Conservation (phyloP, 1,140 invertebrate species). For the Danaus melanippus region DNA sequence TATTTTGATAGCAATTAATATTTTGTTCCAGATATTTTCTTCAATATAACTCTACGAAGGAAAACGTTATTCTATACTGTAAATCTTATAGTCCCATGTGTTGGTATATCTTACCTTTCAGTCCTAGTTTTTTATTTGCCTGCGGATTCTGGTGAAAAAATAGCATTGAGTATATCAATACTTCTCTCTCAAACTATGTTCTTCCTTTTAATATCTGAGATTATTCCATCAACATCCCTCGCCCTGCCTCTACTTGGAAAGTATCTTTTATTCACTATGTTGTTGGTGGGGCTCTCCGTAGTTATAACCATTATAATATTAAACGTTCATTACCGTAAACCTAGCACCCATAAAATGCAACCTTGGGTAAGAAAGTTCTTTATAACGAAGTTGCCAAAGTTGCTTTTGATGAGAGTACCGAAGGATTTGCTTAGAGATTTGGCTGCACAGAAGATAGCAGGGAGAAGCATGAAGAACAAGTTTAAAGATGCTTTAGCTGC, state of each 20-base stretch:
- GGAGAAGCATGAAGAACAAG: slow-evolving; percentile 74
- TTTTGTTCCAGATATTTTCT: slow-evolving; percentile 89
- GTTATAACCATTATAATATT: slow-evolving; percentile 97
- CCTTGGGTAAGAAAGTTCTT: slow-evolving; percentile 93
- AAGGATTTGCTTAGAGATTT: slow-evolving; percentile 85
- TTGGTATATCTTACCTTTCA: slow-evolving; percentile 93
- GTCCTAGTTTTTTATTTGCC: slow-evolving; percentile 98
- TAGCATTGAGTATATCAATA: slow-evolving; percentile 98
- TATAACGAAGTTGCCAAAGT: slow-evolving; percentile 86
- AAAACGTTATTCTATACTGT: slow-evolving; percentile 98
- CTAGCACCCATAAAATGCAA: slow-evolving; percentile 97
- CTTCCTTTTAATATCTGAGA: slow-evolving; percentile 97
- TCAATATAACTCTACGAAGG: slow-evolving; percentile 95
- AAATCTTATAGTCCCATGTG: slow-evolving; percentile 94
- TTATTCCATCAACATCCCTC: slow-evolving; percentile 98
- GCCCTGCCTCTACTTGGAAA: slow-evolving; percentile 97
- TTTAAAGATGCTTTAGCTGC: slow-evolving; percentile 77
- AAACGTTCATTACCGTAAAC: slow-evolving; percentile 99
- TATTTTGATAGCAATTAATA: not conserved
- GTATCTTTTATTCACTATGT: slow-evolving; percentile 99
- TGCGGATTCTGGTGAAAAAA: slow-evolving; percentile 98
- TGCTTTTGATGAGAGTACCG: slow-evolving; percentile 89
- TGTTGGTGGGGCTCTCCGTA: slow-evolving; percentile 96
- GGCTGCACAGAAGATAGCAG: slow-evolving; percentile 83
- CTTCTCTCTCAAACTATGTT: slow-evolving; percentile 99